A percentile compares a stretch with the other conserved stretches of the same genome.
Conservation (phyloP, 2,113 vertebrate species). For the Gallinago jamesoni region DNA sequence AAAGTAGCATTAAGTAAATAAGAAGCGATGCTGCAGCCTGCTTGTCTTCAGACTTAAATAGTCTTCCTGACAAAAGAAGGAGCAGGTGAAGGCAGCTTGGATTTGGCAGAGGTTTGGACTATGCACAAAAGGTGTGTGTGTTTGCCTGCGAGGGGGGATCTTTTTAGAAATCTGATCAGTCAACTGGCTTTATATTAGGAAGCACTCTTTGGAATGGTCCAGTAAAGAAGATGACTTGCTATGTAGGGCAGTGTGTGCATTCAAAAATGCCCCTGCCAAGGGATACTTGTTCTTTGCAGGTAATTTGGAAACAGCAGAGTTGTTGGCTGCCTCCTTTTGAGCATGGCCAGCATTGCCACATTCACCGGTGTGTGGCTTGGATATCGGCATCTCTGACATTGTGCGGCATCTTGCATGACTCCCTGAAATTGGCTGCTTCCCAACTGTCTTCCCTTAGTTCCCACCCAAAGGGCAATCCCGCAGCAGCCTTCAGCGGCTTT, state of each 20-base stretch:
- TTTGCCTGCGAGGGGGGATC: neutral
- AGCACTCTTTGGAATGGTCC: neutral
- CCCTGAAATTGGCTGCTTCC: neutral
- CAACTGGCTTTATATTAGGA: neutral
- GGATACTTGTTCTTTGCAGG: neutral
- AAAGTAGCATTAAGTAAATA: neutral
- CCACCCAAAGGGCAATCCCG: neutral
- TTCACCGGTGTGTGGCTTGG: neutral
- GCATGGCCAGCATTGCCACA: rapidly evolving
- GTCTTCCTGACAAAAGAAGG: neutral
- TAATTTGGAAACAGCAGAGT: neutral
- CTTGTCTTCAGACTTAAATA: neutral
- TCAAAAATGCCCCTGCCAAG: neutral
- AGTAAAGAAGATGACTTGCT: neutral
- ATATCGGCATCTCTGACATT: neutral
- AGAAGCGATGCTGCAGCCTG: neutral
- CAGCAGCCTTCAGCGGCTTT: neutral
- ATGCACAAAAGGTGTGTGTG: neutral
- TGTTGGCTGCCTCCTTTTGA: neutral
- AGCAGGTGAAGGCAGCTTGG: neutral
- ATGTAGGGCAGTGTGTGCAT: neutral
- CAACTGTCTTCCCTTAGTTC: neutral
- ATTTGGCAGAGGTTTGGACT: neutral
- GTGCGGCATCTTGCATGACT: neutral
- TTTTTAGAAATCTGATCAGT: neutral